Base-by-base conservation (phyloP, 2,888 invertebrate species). In the Helleia helle region DNA sequence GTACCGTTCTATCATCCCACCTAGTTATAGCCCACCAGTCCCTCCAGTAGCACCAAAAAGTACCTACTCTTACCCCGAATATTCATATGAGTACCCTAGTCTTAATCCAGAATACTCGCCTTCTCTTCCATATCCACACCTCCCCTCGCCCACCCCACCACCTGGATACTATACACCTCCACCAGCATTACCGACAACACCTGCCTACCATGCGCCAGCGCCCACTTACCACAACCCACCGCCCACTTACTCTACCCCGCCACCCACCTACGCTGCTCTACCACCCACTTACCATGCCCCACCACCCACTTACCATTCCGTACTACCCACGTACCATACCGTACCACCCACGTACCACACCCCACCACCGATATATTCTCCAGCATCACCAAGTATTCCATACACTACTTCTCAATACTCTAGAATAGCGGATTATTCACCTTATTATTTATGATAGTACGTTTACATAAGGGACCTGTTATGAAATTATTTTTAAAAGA, bases 221-320 rank as follows among this genome's bases (percentile, higher is more conserved):
- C 24, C 46, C 46, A 36, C 40, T 12, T 42, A 26, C 17, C 37
- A 8, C 17, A 7, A 24, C 15, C 42, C 28, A 5, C 27, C 15
- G 18, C 29, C 13, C 4, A 18, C 30, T 9, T 17, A 9, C 9
- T n/a, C 11, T 4, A 3, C 12, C 3, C 40, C 36, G 8, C 36
- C 44, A 2, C 30, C 38, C 6, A 3, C 38, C 9, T 47, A 45
- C 24, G 38, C 42, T 8, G 22, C 37, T 26, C 38, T 34, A n/a
- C 37, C 30, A 2, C 40, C 34, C 6, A 17, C 17, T 6, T 18
- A 34, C 4, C 22, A 47, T 29, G 25, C 26, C n/a, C 45, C 42
- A 29, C 47, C 47, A 11, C 30, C 47, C 8, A 27, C 47, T 9
- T 50, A 51, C 38, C 54, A 52, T 39, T 24, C 40, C 37, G 28